phyloP scores from a whole-genome alignment of 2,113 vertebrate species.

The Chloebia gouldiae region DNA sequence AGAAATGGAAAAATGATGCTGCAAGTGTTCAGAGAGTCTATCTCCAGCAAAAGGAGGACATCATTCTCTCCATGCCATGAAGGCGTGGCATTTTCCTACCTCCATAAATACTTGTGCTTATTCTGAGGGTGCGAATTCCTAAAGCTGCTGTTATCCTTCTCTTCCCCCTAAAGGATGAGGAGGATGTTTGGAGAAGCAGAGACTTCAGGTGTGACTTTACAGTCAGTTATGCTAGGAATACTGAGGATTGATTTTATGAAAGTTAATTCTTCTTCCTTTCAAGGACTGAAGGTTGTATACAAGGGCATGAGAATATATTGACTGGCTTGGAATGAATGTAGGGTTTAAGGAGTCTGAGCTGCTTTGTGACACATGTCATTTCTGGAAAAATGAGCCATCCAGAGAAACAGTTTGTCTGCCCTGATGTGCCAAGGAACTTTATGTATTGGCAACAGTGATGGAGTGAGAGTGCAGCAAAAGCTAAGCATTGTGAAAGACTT shows the following conservation, averaged over 20 bases:
- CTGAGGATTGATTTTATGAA: constrained; percentile 54
- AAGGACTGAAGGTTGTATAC: constrained; percentile 58
- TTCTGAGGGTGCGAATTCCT: constrained; percentile 40
- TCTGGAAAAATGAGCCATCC: constrained; percentile 71
- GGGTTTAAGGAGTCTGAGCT: constrained; percentile 65
- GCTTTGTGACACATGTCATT: constrained; percentile 74
- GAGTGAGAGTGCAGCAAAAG: constrained; percentile 55
- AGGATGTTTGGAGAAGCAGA: constrained; percentile 30
- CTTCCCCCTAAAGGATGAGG: background rate
- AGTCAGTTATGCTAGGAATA: constrained; percentile 2
- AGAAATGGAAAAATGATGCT: background rate
- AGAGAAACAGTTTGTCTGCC: constrained; percentile 68
- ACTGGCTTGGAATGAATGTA: constrained; percentile 67
- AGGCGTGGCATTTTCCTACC: constrained; percentile 5
- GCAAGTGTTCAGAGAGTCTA: background rate
- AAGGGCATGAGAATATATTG: constrained; percentile 61
- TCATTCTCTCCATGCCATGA: background rate
- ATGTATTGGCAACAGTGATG: constrained; percentile 62
- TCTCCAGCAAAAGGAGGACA: constrained; percentile 8
- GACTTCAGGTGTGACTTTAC: constrained; percentile 31
- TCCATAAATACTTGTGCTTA: constrained; percentile 24
- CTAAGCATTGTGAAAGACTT: constrained; percentile 20
- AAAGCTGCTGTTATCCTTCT: background rate
- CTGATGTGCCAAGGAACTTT: constrained; percentile 60
- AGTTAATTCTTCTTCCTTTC: constrained; percentile 67